Evolutionary conservation across 2,113 vertebrate species (phyloP).

Genomic region (Onychorhynchus coronatus): DNA sequence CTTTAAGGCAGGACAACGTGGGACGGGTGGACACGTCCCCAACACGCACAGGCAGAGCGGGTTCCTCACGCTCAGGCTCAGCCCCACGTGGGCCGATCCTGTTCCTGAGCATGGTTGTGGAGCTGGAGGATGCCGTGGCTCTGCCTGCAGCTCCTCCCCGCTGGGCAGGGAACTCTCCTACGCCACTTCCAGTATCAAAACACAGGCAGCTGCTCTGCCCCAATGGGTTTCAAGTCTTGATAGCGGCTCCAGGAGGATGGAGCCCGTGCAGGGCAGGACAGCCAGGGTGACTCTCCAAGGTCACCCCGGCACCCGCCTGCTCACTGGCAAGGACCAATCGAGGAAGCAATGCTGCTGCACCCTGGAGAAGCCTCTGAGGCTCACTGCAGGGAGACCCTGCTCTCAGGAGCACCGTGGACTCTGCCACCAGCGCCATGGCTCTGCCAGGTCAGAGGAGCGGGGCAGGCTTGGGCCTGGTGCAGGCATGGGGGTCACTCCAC

Average conservation of each 20-base stretch:
- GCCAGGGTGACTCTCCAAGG: slow-evolving; percentile 47
- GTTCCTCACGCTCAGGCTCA: background rate
- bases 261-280: background rate
- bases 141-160: slow-evolving; percentile 53
- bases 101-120: background rate
- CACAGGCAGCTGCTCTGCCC: slow-evolving; percentile 14
- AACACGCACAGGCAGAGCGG: rapidly evolving
- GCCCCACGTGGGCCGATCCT: background rate
- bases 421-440: rapidly evolving
- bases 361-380: background rate
- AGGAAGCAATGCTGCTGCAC: background rate
- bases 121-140: background rate
- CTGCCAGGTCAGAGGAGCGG: background rate
- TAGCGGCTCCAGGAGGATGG: background rate
- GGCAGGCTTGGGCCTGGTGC: background rate
- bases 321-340: background rate
- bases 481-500: rapidly evolving
- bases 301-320: background rate
- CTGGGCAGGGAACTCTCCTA: slow-evolving; percentile 52
- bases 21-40: background rate
- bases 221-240: background rate
- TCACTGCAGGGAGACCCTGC: rapidly evolving
- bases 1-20: background rate
- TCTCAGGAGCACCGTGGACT: background rate
- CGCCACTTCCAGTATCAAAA: slow-evolving; percentile 36